Evolutionary conservation across 1,140 invertebrate species (phyloP), one percentile per base, ranked within the genome.

Genomic region (Caenorhabditis tropicalis): DNA sequence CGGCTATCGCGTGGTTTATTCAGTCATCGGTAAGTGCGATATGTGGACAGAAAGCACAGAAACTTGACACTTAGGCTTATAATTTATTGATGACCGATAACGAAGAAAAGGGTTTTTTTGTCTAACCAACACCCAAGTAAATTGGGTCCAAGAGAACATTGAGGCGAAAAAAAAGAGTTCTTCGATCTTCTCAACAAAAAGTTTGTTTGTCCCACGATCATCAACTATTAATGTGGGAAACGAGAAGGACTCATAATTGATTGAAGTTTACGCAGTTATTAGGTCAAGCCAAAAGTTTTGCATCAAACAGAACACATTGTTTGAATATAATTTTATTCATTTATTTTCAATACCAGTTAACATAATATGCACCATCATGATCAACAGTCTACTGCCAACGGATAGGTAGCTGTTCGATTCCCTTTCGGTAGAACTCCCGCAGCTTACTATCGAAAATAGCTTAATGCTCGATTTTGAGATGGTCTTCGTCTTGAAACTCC

Each of bases 1-100:
- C 81, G 10, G 79, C 84, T 31, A 49, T 85, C 56, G 49, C 58
- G 3, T 85, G 84, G 84, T 48, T 85, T 10, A 19, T 85, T 24
- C 33, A 79, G 33, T 79, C 84, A 1, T 43, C 53, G 60, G 82
- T 83, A 33, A 51, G 70, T 49, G 15, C 15, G 31, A 36, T 1
- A 19, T 27, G 6, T 33, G 2, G 65, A 9, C 33, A 12, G 39
- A 39, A 58, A 5, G 27, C 7, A 27, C 36, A 2, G 65, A 36
- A 74, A 74, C 36, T 46, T 31, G 65, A 74, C 29, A 74, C 65
- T 21, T 43, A 24, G 15, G 36, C 36, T 21, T 10, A 43, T 82
- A 15, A 82, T 60, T 60, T 39, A 82, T 51, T 51, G 39, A 82
- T 46, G 39, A 39, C 33, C 43, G 43, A 60, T 60, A 39, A 31